Evolutionary conservation across 2,888 invertebrate genomes (phyloP).

Genomic region (Carcina quercana): DNA sequence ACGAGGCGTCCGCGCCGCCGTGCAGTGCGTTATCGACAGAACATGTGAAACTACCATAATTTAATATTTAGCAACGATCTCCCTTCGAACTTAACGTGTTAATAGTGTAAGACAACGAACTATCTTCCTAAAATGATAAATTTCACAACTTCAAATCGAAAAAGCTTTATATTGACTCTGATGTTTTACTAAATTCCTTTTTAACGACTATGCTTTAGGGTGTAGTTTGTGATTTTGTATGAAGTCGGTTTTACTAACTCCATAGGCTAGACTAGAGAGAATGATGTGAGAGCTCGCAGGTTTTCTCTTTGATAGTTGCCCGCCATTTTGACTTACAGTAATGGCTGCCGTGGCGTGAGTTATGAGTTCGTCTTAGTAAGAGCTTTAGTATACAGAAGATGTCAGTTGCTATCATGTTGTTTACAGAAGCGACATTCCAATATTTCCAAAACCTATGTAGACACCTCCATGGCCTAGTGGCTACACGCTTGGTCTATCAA

Average conservation of each 20-base stretch:
- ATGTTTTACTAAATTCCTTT: slow-evolving; percentile 10
- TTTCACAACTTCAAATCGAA: slow-evolving; percentile 43
- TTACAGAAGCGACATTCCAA: too few relatives aligned
- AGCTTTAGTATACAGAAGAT: slow-evolving; percentile 57
- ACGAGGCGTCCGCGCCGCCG: too few relatives aligned
- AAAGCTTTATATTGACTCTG: slow-evolving; percentile 28
- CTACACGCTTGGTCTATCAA: too few relatives aligned
- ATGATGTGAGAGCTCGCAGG: slow-evolving; percentile 65
- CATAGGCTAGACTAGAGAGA: slow-evolving; percentile 57
- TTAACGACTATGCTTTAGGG: not conserved
- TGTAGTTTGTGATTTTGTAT: slow-evolving; percentile 17
- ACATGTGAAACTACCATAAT: slow-evolving; percentile 42
- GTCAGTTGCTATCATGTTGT: not conserved
- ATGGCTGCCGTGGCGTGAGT: slow-evolving; percentile 58
- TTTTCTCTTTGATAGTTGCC: slow-evolving; percentile 69
- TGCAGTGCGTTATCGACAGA: slow-evolving; percentile 25
- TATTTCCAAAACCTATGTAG: too few relatives aligned
- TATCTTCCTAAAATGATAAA: slow-evolving; percentile 65
- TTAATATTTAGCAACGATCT: slow-evolving; percentile 51
- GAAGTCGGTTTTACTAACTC: slow-evolving; percentile 37
- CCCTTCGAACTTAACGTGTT: slow-evolving; percentile 55
- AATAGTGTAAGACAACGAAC: slow-evolving; percentile 55
- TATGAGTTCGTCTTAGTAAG: slow-evolving; percentile 59
- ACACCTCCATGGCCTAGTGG: too few relatives aligned
- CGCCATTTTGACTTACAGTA: slow-evolving; percentile 71